Base-by-base conservation (phyloP, 92 coral and sea anemone genomes). In the Siderastrea siderea region DNA sequence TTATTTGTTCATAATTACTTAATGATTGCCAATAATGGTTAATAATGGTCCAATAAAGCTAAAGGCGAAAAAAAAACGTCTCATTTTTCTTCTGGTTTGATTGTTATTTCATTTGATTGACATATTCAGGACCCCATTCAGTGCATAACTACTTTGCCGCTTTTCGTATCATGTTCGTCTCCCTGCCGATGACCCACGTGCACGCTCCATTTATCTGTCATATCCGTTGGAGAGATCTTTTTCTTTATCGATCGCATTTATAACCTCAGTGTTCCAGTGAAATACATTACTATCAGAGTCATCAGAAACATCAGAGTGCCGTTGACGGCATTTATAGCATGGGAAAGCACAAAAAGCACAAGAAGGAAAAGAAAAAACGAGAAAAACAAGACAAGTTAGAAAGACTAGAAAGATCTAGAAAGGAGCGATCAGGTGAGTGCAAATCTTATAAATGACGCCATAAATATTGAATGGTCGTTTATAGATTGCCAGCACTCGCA, bases 351-450 rank as follows among this genome's bases (percentile, higher is more conserved):
- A 68, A 68, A 68, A 68, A 68, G 6, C 52, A 46, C 74, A 68
- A 68, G 17, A 68, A 68, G 74, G 52, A 68, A 55, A 79, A 79
- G 74, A 68, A 45, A 68, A 68, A 68, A 5, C 52, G 52, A 68
- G 52, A 68, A 68, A 64, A 64, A 19, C 69, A 19, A 19, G 69
- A 64, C 46, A 64, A 64, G 69, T 17, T 19, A 64, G 69, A 64
- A 13, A 64, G 69, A 26, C 38, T 26, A 26, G 38, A 26, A 26
- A 26, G 38, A 26, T 26, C 38, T 26, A 26, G 38, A 64, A 64
- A 45, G 9, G 68, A 64, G 10, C 38, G 68, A 64, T 11, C 45
- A 64, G 68, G 69, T 64, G 69, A 64, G 69, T 5, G 66, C 8
- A 64, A 64, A 64, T 17, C 69, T 64, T 64, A 26, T 26, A 26